Base-by-base conservation (phyloP, 1,140 invertebrate species). In the Zaprionus nigranus region DNA sequence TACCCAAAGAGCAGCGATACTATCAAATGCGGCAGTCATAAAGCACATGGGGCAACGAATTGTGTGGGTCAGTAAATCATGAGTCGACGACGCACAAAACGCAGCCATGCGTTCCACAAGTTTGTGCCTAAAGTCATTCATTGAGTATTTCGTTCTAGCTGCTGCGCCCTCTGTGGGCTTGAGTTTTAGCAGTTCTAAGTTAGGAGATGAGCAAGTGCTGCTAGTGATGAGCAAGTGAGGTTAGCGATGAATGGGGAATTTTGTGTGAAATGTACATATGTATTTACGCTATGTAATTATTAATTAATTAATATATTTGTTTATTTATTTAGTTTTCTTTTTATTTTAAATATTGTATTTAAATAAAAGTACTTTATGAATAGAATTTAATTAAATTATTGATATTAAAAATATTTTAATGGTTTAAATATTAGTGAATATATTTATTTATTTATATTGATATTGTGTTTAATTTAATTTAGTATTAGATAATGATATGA, bases 21-120 rank as follows among this genome's bases (percentile, higher is more conserved):
- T 77, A 84, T 84, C 77, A 40, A 64, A 80, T 76, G 79, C 82
- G 82, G 82, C 64, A 82, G 79, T 81, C 73, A 73, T 85, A 85
- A 84, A 82, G 61, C 64, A 68, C 56, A 74, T n/a, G 28, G 34
- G 7, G 12, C 24, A 68, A 68, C 28, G 51, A 30, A 61, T 58
- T 57, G 34, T 62, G 62, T 62, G 62, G 75, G 70, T 68, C 63
- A 67, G 53, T 78, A 74, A 74, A 75, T 84, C 78, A 88, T 60
- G 62, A 53, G 40, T 57, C 54, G 64, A 66, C 64, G 64, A 66
- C 64, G 64, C 54, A 66, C 26, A 66, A 66, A 66, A 58, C 54
- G 49, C 83, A 87, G 81, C 84, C 17, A 86, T 83, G 84, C 84
- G 83, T 26, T 71, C 20, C 38, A 60, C 51, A 75, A 64, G 78